These are phyloP conservation scores for Sarcophaga rosellei DNA, from an alignment of 2,888 invertebrate species.

Conservation along the genomic window DNA sequence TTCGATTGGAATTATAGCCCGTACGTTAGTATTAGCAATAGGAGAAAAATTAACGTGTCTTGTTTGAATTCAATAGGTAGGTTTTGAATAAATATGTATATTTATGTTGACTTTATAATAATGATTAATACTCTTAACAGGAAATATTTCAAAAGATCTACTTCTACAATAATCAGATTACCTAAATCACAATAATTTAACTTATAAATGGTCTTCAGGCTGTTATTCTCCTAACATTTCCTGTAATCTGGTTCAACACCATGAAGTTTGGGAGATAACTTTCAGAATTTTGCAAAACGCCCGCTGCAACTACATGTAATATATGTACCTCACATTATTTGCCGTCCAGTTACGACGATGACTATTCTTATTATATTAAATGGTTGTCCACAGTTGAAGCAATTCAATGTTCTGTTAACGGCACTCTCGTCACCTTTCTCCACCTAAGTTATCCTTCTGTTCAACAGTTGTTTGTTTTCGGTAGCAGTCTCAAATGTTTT, in stretches of 20 bases:
- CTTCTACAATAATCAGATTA: conserved; percentile 3
- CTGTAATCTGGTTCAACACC: conserved; percentile 1
- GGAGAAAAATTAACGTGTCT: conserved; percentile 47
- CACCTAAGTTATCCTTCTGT: conserved; percentile 6
- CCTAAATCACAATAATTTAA: conserved; percentile 17
- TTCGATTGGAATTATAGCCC: conserved; percentile 48
- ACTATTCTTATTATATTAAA: conserved; percentile 48
- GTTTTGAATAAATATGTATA: conserved; percentile 59
- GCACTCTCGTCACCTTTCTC: conserved; percentile 14
- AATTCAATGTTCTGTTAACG: conserved; percentile 25
- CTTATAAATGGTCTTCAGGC: conserved; percentile 11
- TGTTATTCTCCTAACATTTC: conserved; percentile 12
- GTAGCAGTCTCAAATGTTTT: conserved; percentile 57
- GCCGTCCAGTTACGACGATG: conserved; percentile 60
- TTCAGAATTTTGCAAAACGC: conserved; percentile 23
- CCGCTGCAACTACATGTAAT: conserved; percentile 25
- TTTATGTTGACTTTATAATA: conserved; percentile 6
- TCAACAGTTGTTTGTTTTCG: conserved; percentile 53
- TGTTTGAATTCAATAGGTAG: conserved; percentile 59
- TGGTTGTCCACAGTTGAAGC: conserved; percentile 49
- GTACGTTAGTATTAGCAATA: conserved; percentile 8
- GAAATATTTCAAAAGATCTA: conserved; percentile 5
- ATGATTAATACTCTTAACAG: conserved; percentile 13
- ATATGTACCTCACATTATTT: conserved; percentile 50
- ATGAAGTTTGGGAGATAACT: conserved; percentile 1